Conservation (phyloP, 2,888 invertebrate species). For the Parnassius glacialis region DNA sequence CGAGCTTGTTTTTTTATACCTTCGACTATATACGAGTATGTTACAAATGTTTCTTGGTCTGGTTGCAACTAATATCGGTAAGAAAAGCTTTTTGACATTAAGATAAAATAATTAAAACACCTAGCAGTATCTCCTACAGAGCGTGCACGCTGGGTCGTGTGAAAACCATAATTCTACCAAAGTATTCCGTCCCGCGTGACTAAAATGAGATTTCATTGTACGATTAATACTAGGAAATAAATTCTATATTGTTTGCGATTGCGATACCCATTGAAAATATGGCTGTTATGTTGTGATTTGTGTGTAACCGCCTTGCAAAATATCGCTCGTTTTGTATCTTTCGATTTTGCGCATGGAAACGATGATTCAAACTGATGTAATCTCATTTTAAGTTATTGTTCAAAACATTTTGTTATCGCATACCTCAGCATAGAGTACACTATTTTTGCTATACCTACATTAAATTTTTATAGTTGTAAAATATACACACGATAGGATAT, state of each 20-base stretch:
- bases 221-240: conserved; percentile 21
- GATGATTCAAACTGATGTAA: not conserved
- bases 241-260: conserved; percentile 19
- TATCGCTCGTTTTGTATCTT: not conserved
- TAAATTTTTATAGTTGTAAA: no score
- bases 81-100: not conserved
- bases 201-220: conserved; percentile 17
- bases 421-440: no score
- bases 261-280: conserved; percentile 20
- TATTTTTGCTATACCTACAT: no score
- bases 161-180: conserved; percentile 15
- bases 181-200: conserved; percentile 15
- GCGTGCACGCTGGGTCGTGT: conserved; percentile 21
- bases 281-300: conserved; percentile 23
- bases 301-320: conserved; percentile 5
- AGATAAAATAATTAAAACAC: conserved; percentile 5
- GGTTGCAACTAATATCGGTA: not conserved
- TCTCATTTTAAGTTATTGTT: not conserved
- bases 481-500: no score
- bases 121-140: conserved; percentile 5
- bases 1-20: no score
- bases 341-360: not conserved
- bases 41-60: not conserved
- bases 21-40: no score
- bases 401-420: no score